Conservation (phyloP, 2,888 invertebrate species). For the Hydrotaea cyrtoneurina region DNA sequence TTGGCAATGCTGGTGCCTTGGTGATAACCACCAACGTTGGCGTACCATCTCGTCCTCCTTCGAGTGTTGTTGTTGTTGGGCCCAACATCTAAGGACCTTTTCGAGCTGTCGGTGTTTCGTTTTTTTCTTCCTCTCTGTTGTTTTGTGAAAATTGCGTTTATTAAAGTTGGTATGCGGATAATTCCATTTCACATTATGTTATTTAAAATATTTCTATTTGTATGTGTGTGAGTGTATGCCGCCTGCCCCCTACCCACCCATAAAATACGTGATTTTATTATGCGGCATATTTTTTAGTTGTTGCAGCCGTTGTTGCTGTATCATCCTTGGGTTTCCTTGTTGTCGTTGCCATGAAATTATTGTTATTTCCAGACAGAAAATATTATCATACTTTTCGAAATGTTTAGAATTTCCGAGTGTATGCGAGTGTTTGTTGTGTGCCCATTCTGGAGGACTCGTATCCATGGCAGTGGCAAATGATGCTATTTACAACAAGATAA, state of each 20-base stretch:
- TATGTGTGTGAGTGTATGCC: neutral
- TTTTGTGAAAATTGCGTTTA: constrained; percentile 43
- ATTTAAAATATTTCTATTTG: constrained; percentile 49
- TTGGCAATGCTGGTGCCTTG: constrained; percentile 44
- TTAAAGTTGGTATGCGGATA: constrained; percentile 51
- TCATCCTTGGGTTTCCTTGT: neutral
- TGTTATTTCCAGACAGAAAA: constrained; percentile 33
- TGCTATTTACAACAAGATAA: constrained; percentile 4
- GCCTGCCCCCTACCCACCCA: neutral
- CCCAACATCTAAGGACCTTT: constrained; percentile 11
- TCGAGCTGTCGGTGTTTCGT: neutral
- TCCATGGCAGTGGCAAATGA: constrained; percentile 2
- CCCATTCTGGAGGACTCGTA: neutral
- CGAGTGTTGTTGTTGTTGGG: neutral
- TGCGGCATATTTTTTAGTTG: constrained; percentile 29
- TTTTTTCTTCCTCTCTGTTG: neutral
- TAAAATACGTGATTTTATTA: constrained; percentile 40
- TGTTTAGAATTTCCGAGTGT: constrained; percentile 19
- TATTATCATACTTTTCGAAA: constrained; percentile 20
- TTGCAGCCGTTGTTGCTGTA: neutral
- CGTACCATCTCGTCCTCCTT: constrained; percentile 6
- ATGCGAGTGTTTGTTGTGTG: neutral
- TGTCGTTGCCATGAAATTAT: constrained; percentile 31
- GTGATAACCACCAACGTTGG: constrained; percentile 50
- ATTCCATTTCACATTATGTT: constrained; percentile 41